A percentile compares a stretch with the other conserved stretches of the same genome.
Evolutionary conservation across 2,888 invertebrate genomes (phyloP).

Genomic region (Ellobium chinense): DNA sequence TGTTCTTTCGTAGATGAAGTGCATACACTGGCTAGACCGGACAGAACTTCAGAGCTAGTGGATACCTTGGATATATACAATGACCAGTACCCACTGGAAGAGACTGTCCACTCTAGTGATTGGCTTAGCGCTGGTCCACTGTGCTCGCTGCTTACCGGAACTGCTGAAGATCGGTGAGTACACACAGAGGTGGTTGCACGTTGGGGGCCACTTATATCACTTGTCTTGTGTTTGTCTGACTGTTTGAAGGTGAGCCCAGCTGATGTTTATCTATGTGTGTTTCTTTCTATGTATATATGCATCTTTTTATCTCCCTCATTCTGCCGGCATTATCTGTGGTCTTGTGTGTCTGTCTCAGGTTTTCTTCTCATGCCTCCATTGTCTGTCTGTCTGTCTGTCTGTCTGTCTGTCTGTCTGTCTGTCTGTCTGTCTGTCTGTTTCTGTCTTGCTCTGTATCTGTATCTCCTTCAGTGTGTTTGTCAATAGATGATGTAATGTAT

Average conservation of each 20-base stretch:
- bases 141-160: constrained; percentile 54
- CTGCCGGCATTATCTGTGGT: not conserved
- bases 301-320: not conserved
- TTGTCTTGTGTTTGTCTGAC: not conserved
- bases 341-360: not conserved
- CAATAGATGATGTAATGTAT: too few relatives aligned
- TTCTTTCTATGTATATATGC: not conserved
- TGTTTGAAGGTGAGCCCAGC: not conserved
- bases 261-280: not conserved
- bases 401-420: not conserved
- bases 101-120: constrained; percentile 54
- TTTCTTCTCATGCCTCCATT: not conserved
- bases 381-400: not conserved
- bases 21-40: too few relatives aligned
- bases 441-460: not conserved
- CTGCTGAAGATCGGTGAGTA: constrained; percentile 56
- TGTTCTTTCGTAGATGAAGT: too few relatives aligned
- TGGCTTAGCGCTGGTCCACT: constrained; percentile 55
- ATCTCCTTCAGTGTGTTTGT: not conserved
- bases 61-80: constrained; percentile 37
- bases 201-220: too few relatives aligned
- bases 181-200: too few relatives aligned
- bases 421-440: not conserved
- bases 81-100: constrained; percentile 58
- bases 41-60: too few relatives aligned